These are phyloP conservation scores for Sebastes taczanowskii DNA, from an alignment of 2,797 vertebrate species.

Conservation along the genomic window DNA sequence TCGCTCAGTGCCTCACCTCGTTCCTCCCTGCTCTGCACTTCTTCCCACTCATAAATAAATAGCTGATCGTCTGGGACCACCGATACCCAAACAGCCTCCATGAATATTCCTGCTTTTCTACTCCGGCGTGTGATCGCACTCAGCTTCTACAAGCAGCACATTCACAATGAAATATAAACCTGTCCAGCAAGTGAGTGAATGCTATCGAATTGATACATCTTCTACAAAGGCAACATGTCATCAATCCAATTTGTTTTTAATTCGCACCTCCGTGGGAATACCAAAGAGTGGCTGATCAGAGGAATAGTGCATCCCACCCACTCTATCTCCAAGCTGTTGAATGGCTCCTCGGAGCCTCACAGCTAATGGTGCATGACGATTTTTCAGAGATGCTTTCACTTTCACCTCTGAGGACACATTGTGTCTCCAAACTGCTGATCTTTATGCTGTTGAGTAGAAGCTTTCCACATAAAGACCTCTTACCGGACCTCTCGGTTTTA, in stretches of 20 bases:
- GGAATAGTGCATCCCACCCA: slow-evolving; percentile 15
- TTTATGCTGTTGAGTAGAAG: slow-evolving; percentile 6
- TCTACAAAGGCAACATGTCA: slow-evolving; percentile 32
- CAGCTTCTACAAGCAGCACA: slow-evolving; percentile 34
- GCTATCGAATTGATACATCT: slow-evolving; percentile 25
- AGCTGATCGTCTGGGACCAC: slow-evolving; percentile 37
- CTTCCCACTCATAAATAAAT: slow-evolving; percentile 58
- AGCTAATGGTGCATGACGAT: slow-evolving; percentile 49
- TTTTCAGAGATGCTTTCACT: slow-evolving; percentile 39
- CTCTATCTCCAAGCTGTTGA: slow-evolving; percentile 34
- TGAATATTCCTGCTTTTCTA: slow-evolving; percentile 64
- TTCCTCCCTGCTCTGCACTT: slow-evolving; percentile 42
- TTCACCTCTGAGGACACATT: slow-evolving; percentile 29
- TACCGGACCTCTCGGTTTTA: neutral
- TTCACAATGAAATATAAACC: slow-evolving; percentile 39
- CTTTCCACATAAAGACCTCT: neutral
- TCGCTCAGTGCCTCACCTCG: slow-evolving; percentile 38
- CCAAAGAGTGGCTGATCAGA: slow-evolving; percentile 36
- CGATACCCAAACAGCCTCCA: slow-evolving; percentile 27
- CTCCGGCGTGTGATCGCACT: slow-evolving; percentile 22
- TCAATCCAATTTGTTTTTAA: slow-evolving; percentile 51
- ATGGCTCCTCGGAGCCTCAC: slow-evolving; percentile 34
- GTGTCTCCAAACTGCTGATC: neutral
- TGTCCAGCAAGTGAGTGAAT: slow-evolving; percentile 6
- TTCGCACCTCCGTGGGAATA: slow-evolving; percentile 27